Base-by-base conservation (phyloP, 2,797 vertebrate species). In the Gorsachius magnificus region DNA sequence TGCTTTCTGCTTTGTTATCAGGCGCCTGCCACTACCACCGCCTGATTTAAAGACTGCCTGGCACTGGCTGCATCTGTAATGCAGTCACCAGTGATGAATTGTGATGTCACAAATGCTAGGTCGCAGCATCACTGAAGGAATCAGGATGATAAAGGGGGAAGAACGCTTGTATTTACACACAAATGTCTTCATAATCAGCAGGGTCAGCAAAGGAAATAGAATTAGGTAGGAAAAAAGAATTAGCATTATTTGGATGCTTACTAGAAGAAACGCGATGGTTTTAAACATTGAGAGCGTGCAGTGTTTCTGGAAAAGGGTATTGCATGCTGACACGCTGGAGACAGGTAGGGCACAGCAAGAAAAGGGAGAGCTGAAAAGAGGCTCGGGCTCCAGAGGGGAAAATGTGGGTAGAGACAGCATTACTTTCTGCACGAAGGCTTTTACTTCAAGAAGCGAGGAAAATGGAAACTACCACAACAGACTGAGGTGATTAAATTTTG, bases 401-500 rank as follows among this genome's bases (percentile, higher is more conserved):
- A 79, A 74, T 31, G 68, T 11, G 11, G 35, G 51, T 79, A 86
- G 65, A 66, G 61, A 81, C 43, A 79, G 41, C 63, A 80, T 13
- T 91, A 13, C 43, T 92, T 56, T 94, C 87, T 85, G 58, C 35
- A 89, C 3, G 1, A 95, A 53, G 64, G 43, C 84, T 92, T 96
- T 95, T 68, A 81, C 84, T 96, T 95, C 28, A 28, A 75, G 41
- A 85, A 86, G 51, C n/a, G 38, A 56, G 54, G n/a, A 85, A 96
- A 96, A 86, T 63, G 70, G 70, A 93, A 97, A 96, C 50, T 80
- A 87, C 83, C 51, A 83, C 89, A 74, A 46, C 38, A 93, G 58
- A 65, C 2, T 1, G 6, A 82, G 66, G 33, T 80, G 64, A 83
- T 1, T 50, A 38, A 83, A 68, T 83, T 68, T 79, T 48, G 13